Percentiles rank a stretch among this genome's conserved stretches.
Evolutionary conservation across 2,113 vertebrate genomes (phyloP).

Genomic region (Pachycephala philippinensis): DNA sequence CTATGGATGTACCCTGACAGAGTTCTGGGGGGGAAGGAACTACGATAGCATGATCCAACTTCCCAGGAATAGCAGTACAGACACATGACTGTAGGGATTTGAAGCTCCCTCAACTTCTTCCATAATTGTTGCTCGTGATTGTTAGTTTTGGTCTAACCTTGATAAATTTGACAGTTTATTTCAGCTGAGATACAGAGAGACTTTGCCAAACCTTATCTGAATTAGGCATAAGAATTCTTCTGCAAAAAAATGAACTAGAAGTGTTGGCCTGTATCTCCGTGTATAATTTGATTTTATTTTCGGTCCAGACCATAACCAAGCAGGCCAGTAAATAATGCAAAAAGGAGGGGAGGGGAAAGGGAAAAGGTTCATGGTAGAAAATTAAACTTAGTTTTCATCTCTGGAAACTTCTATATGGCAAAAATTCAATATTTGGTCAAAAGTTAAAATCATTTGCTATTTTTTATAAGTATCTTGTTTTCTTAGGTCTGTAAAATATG

Average conservation of each 20-base stretch:
- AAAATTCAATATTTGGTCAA: not conserved
- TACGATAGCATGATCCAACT: rapidly evolving
- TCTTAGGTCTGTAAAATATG: not conserved
- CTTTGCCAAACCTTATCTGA: not conserved
- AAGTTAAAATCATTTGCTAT: not conserved
- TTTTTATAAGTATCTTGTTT: not conserved
- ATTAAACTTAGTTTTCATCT: not conserved
- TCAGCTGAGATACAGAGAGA: not conserved
- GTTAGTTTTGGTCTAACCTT: not conserved
- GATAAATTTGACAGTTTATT: not conserved
- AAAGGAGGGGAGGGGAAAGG: not conserved
- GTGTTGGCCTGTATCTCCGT: not conserved
- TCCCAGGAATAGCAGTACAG: not conserved
- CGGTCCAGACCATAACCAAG: not conserved
- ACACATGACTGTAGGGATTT: not conserved
- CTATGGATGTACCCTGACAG: not conserved
- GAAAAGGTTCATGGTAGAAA: not conserved
- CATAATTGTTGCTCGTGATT: not conserved
- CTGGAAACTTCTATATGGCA: not conserved
- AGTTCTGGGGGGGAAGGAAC: not conserved
- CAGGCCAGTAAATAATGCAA: not conserved
- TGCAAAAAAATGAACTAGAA: not conserved
- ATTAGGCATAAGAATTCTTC: not conserved
- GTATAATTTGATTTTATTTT: not conserved
- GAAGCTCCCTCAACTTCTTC: not conserved